Base-by-base conservation (phyloP, 2,113 vertebrate genomes). In the Proterorhinus semilunaris region DNA sequence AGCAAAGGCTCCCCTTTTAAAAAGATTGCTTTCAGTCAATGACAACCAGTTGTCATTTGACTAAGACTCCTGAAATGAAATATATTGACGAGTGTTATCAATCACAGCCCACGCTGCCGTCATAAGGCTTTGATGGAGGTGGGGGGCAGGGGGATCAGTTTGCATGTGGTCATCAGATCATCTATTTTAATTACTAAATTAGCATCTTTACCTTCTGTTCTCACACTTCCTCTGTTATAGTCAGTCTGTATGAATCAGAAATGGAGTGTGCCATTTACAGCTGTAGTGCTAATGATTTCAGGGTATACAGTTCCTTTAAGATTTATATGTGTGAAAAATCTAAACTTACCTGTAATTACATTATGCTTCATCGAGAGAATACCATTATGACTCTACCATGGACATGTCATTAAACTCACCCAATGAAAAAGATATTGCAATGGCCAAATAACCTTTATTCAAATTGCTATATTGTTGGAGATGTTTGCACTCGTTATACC, bases 11-110 rank as follows among this genome's bases (percentile, higher is more conserved):
- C 91, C 91, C 92, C 92, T 95, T 95, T 96, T 95, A 96, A 96
- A 96, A 92, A 95, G 94, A 96, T 97, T 95, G 94, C 92, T 94
- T 96, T 93, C 92, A 91, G 93, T 94, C 93, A 95, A 90, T 93
- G 92, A 93, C 94, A 93, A 91, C 90, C 87, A 89, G 91, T 94
- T 94, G 94, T 95, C 94, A 93, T 95, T 95, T 91, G 93, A 91
- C 92, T 93, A 88, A 89, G 84, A 87, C 92, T 82, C 57, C 88
- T 87, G 86, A 92, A 91, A 93, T 92, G 91, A 92, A 93, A 93
- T 92, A 92, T 92, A 93, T 92, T 83, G 91, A 92, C 88, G 84
- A 83, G 88, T 12, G 86, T 92, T 92, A 94, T 93, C 93, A 91
- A 92, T 94, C 92, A 93, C 82, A 15, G 73, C 82, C 85, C 81